These are phyloP conservation scores for Anguilla obscura DNA, from an alignment of 2,797 vertebrate species.

Conservation along the genomic window DNA sequence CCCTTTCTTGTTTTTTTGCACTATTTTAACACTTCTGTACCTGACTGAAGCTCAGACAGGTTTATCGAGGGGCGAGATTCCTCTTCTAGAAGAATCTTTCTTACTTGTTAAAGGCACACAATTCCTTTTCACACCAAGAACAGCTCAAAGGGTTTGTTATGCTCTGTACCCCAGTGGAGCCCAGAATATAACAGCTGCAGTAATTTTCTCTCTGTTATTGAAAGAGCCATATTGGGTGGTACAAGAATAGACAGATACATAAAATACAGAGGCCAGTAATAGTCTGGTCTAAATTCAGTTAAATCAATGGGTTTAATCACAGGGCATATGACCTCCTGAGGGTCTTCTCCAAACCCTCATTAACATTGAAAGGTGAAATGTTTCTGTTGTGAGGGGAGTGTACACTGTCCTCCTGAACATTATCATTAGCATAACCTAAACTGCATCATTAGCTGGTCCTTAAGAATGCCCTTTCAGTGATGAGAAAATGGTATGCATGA, in stretches of 20 bases:
- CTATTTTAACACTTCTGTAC: background rate
- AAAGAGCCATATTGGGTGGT: background rate
- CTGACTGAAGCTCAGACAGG: background rate
- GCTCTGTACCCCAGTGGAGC: background rate
- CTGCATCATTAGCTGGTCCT: background rate
- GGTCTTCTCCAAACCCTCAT: background rate
- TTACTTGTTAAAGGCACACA: background rate
- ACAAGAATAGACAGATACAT: background rate
- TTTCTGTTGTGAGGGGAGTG: background rate
- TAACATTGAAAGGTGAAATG: background rate
- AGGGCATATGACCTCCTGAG: background rate
- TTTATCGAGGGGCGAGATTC: background rate
- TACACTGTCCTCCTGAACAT: background rate
- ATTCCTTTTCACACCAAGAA: background rate
- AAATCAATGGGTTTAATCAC: slow-evolving; percentile 16
- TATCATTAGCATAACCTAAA: slow-evolving; percentile 1
- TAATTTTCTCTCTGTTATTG: background rate
- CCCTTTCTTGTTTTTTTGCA: background rate
- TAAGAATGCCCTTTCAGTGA: background rate
- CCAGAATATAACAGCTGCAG: background rate
- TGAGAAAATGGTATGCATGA: background rate
- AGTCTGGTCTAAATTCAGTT: background rate
- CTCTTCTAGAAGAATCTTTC: background rate
- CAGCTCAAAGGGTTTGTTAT: background rate
- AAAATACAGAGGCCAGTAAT: background rate